Percentiles rank a stretch among this genome's conserved stretches.
These are phyloP conservation scores for Chironomus tentans DNA, from an alignment of 2,888 invertebrate species.

Conservation along the genomic window DNA sequence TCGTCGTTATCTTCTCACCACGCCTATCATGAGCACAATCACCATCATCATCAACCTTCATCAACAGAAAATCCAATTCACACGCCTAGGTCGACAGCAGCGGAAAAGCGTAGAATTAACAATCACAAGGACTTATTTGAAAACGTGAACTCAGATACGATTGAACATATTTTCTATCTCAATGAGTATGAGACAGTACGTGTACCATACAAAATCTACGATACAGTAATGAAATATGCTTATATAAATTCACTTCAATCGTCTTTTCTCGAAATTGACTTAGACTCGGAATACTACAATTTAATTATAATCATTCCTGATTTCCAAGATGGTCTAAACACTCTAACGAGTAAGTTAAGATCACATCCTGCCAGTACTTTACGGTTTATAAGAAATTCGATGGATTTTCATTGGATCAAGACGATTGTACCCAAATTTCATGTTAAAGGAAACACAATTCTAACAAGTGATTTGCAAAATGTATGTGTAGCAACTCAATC, in stretches of 20 bases:
- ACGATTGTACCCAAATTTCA: slow-evolving; percentile 73
- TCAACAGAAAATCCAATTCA: slow-evolving; percentile 22
- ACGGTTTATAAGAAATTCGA: slow-evolving; percentile 55
- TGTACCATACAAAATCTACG: slow-evolving; percentile 64
- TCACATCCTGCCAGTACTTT: slow-evolving; percentile 50
- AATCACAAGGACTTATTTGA: slow-evolving; percentile 32
- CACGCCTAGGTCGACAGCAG: slow-evolving; percentile 29
- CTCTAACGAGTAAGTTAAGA: slow-evolving; percentile 55
- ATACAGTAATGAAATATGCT: slow-evolving; percentile 65
- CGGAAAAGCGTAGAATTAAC: slow-evolving; percentile 28
- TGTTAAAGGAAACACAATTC: slow-evolving; percentile 65
- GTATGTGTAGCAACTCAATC: slow-evolving; percentile 43
- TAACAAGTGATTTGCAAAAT: slow-evolving; percentile 74
- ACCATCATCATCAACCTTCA: slow-evolving; percentile 11
- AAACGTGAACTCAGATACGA: slow-evolving; percentile 31
- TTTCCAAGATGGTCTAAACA: slow-evolving; percentile 53
- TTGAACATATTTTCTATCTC: slow-evolving; percentile 40
- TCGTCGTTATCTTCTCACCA: too few relatives aligned
- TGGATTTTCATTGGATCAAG: slow-evolving; percentile 61
- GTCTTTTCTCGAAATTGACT: slow-evolving; percentile 62
- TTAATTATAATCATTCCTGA: slow-evolving; percentile 63
- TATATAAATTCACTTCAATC: slow-evolving; percentile 64
- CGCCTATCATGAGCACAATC: neutral
- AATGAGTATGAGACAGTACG: slow-evolving; percentile 45
- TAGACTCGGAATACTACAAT: slow-evolving; percentile 72